Conservation (phyloP, 2,797 vertebrate species). For the Ceryle rudis region DNA sequence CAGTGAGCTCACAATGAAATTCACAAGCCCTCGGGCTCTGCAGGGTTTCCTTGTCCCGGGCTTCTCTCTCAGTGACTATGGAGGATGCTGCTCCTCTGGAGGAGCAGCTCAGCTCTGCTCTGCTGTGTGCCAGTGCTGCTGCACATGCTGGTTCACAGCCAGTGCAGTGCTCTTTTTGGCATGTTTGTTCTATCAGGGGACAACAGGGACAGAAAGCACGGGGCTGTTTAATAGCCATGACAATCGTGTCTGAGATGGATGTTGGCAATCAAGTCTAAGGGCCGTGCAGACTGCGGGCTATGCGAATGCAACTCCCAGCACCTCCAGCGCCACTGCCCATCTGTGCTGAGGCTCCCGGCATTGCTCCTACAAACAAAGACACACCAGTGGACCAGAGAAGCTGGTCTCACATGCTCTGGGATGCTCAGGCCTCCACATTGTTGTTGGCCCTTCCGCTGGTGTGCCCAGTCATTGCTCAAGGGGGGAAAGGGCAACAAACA, state of each 20-base stretch:
- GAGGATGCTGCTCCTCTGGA: background rate
- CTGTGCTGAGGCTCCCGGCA: background rate
- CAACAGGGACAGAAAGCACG: background rate
- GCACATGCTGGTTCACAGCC: background rate
- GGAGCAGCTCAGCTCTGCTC: background rate
- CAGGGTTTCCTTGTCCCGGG: background rate
- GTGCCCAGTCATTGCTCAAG: background rate
- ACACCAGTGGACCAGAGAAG: background rate
- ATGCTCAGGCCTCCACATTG: background rate
- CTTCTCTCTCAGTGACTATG: background rate
- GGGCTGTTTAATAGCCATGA: background rate
- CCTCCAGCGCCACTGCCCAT: background rate
- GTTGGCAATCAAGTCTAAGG: fast-evolving
- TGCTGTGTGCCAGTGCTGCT: background rate
- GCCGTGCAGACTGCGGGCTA: fast-evolving
- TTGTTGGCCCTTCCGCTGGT: background rate
- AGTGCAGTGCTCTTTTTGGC: background rate
- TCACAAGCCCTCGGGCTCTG: background rate
- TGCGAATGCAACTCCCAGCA: background rate
- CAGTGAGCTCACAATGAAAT: background rate
- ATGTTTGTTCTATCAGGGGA: fast-evolving
- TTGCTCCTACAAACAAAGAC: background rate
- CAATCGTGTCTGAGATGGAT: fast-evolving
- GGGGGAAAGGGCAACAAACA: background rate
- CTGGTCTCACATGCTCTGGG: background rate